Conservation (phyloP, 2,797 vertebrate genomes). For the Sebastes nivosus region DNA sequence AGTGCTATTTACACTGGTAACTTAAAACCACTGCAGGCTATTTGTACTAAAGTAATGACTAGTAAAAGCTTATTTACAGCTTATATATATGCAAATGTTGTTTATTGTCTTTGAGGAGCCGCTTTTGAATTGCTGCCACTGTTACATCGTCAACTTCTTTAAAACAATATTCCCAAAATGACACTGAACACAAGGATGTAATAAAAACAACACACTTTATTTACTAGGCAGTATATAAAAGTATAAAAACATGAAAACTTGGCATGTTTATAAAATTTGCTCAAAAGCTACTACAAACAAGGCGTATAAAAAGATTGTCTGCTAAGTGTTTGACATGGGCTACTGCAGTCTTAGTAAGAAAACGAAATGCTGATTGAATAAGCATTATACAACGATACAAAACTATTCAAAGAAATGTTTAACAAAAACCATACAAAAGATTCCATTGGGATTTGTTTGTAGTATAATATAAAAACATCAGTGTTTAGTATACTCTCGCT, state of each 20-base stretch:
- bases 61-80: slow-evolving; percentile 23
- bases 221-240: slow-evolving; percentile 93
- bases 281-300: slow-evolving; percentile 86
- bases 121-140: neutral
- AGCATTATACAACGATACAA: slow-evolving; percentile 72
- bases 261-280: slow-evolving; percentile 83
- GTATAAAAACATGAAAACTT: slow-evolving; percentile 81
- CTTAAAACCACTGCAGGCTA: slow-evolving; percentile 22
- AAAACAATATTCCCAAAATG: slow-evolving; percentile 41
- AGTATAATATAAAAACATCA: slow-evolving; percentile 74
- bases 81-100: slow-evolving; percentile 8
- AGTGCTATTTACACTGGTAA: slow-evolving; percentile 18
- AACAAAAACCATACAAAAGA: slow-evolving; percentile 69
- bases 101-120: neutral
- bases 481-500: slow-evolving; percentile 68
- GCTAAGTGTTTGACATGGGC: slow-evolving; percentile 78
- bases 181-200: slow-evolving; percentile 79
- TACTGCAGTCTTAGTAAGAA: slow-evolving; percentile 76
- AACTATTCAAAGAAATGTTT: slow-evolving; percentile 65
- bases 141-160: neutral
- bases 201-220: slow-evolving; percentile 92
- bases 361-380: slow-evolving; percentile 70
- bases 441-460: slow-evolving; percentile 69
- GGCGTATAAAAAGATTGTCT: slow-evolving; percentile 80
- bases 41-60: slow-evolving; percentile 14